Percentiles rank a stretch among this genome's conserved stretches.
These are phyloP conservation scores for Branchellion lobata DNA, from an alignment of 2,888 invertebrate species.

Conservation along the genomic window DNA sequence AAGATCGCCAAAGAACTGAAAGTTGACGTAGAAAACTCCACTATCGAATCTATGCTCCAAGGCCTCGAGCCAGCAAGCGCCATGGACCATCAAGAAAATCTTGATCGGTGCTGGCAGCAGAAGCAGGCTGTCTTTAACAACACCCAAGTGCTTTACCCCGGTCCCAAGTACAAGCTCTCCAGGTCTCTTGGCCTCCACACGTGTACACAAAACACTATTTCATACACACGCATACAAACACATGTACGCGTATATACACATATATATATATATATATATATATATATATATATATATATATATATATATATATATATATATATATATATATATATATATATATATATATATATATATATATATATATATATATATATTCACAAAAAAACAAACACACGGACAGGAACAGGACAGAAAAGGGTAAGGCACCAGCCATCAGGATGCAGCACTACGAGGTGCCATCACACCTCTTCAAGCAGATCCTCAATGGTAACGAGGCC, in stretches of 20 bases:
- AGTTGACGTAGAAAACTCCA: slow-evolving; percentile 50
- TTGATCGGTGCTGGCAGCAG: not conserved
- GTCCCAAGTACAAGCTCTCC: slow-evolving; percentile 2
- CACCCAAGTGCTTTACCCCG: slow-evolving; percentile 5
- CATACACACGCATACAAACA: too few species aligned
- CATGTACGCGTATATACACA: too few species aligned
- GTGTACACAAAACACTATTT: too few species aligned
- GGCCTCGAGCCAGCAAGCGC: not conserved
- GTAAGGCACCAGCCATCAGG: slow-evolving; percentile 53
- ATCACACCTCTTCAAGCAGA: slow-evolving; percentile 26
- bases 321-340: slow-evolving; percentile 14
- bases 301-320: slow-evolving; percentile 8
- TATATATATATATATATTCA: not conserved
- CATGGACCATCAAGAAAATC: not conserved
- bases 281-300: not conserved
- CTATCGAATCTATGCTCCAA: not conserved
- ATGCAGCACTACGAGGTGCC: slow-evolving; percentile 56
- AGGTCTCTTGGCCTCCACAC: too few species aligned
- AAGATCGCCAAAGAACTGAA: slow-evolving; percentile 55
- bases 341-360: not conserved
- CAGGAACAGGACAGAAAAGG: slow-evolving; percentile 4
- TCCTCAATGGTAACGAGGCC: slow-evolving; percentile 30
- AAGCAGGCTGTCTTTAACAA: not conserved
- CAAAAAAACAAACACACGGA: not conserved
- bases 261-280: too few species aligned